These are phyloP conservation scores for Kryptolebias marmoratus DNA, from an alignment of 2,113 vertebrate species.

Conservation along the genomic window DNA sequence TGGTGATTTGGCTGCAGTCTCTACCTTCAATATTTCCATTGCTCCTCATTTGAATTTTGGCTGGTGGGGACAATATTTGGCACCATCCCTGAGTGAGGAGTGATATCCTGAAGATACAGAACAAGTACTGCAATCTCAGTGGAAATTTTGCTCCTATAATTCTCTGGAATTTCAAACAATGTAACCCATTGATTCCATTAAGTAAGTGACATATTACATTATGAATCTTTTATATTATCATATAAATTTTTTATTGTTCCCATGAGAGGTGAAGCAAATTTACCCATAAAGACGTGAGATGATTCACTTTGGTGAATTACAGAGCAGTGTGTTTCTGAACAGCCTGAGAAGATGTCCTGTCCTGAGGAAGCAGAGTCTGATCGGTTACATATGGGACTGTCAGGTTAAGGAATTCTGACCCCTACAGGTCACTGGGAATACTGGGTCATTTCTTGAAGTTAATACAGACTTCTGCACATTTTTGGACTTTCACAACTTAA, in stretches of 20 bases:
- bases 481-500: not conserved
- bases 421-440: constrained; percentile 63
- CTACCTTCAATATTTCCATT: constrained; percentile 35
- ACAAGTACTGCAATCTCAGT: not conserved
- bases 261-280: constrained; percentile 40
- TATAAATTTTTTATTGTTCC: constrained; percentile 59
- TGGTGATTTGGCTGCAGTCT: constrained; percentile 30
- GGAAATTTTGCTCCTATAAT: not conserved
- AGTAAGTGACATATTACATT: constrained; percentile 52
- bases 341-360: constrained; percentile 25
- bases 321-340: constrained; percentile 8
- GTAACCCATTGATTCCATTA: constrained; percentile 42
- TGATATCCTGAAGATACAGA: constrained; percentile 6
- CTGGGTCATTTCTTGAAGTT: constrained; percentile 3
- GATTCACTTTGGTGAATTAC: constrained; percentile 23
- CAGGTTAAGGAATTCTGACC: constrained; percentile 67
- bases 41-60: constrained; percentile 42
- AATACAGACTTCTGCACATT: constrained; percentile 11
- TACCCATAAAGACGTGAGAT: constrained; percentile 24
- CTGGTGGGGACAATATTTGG: constrained; percentile 27
- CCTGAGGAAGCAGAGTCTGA: constrained; percentile 1
- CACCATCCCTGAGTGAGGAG: constrained; percentile 6
- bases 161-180: constrained; percentile 32
- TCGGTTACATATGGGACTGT: constrained; percentile 28
- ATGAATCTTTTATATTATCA: constrained; percentile 62